Evolutionary conservation across 1,140 invertebrate genomes (phyloP).

Genomic region (Tetranychus cinnabarinus): DNA sequence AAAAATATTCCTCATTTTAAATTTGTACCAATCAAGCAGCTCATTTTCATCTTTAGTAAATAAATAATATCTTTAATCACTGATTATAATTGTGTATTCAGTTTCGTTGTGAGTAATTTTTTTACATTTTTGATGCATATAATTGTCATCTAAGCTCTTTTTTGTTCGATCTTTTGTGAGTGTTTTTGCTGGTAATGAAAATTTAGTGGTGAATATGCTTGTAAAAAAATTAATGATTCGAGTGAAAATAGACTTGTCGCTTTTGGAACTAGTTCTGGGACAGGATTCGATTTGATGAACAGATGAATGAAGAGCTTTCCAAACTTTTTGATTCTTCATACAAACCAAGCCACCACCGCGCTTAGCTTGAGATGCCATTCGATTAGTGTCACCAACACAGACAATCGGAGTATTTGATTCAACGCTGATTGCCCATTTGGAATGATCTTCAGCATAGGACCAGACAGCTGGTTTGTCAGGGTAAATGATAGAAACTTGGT

Average conservation of each 20-base stretch:
- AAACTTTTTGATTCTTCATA: background rate
- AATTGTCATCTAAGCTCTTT: background rate
- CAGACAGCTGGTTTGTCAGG: constrained; percentile 16
- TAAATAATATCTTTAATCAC: no score
- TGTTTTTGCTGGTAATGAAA: background rate
- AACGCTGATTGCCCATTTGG: constrained; percentile 62
- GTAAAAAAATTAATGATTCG: background rate
- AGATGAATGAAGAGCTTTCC: background rate
- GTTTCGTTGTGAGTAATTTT: background rate
- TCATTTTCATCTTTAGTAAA: no score
- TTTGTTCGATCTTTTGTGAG: background rate
- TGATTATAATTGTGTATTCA: no score
- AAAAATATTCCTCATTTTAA: no score
- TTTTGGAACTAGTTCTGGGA: background rate
- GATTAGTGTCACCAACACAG: constrained; percentile 78
- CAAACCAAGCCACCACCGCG: constrained; percentile 64
- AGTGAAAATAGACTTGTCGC: background rate
- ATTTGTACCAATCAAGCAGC: no score
- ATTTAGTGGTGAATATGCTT: background rate
- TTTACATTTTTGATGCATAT: background rate
- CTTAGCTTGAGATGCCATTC: constrained; percentile 44
- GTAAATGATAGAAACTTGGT: constrained; percentile 23
- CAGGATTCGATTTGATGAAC: background rate
- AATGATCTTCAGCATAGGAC: constrained; percentile 48
- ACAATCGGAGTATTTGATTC: constrained; percentile 34